Evolutionary conservation across 1,140 invertebrate species (phyloP).

Genomic region (Lepeophtheirus salmonis): DNA sequence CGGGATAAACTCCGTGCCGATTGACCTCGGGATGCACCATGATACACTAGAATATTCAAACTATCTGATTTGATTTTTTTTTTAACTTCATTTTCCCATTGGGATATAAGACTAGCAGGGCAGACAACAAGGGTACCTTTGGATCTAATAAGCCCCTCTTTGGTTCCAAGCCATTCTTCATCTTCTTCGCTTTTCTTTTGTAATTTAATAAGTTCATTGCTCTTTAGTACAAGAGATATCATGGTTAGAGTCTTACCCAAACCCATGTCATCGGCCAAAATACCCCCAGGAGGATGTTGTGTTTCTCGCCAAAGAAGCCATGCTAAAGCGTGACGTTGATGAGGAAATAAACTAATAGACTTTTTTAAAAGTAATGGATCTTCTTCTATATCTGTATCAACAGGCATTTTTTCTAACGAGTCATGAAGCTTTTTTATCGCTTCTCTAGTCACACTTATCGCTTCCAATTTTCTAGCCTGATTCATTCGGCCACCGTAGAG

Average conservation of each 20-base stretch:
- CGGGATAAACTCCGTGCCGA: constrained; percentile 20
- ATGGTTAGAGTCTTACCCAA: constrained; percentile 57
- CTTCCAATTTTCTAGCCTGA: constrained; percentile 27
- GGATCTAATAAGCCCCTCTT: constrained; percentile 23
- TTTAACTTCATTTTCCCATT: constrained; percentile 67
- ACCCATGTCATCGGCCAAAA: constrained; percentile 19
- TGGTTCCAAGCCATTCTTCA: constrained; percentile 14
- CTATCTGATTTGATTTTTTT: constrained; percentile 39
- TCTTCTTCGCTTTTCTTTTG: constrained; percentile 9
- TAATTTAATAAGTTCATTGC: constrained; percentile 24
- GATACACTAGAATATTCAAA: constrained; percentile 49
- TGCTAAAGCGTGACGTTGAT: constrained; percentile 64
- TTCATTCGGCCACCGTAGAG: constrained; percentile 5
- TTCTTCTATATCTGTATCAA: constrained; percentile 20
- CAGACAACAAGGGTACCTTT: constrained; percentile 63
- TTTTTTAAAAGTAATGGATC: constrained; percentile 38
- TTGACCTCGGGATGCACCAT: constrained; percentile 51
- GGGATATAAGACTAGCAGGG: constrained; percentile 48
- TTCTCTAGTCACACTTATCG: constrained; percentile 40
- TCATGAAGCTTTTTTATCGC: constrained; percentile 49
- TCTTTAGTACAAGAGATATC: constrained; percentile 51
- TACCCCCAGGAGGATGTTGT: constrained; percentile 46
- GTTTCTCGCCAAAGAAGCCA: constrained; percentile 77
- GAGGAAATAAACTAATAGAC: constrained; percentile 47
- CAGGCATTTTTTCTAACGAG: constrained; percentile 40